Evolutionary conservation across 2,797 vertebrate species (phyloP).

Genomic region (Gastrophryne carolinensis): DNA sequence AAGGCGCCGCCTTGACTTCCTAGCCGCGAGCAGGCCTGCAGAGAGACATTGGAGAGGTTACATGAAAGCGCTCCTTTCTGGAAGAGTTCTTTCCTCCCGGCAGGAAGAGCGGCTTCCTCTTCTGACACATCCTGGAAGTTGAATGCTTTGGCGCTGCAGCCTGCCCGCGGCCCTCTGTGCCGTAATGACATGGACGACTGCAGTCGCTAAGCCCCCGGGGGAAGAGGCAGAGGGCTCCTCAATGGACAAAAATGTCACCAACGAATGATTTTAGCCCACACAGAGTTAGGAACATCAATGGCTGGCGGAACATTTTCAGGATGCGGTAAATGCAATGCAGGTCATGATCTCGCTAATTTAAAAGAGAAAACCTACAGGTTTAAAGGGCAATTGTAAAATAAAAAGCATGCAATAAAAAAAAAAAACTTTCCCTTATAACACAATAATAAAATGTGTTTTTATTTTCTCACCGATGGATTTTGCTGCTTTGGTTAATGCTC

Average conservation of each 20-base stretch:
- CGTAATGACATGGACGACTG: not conserved
- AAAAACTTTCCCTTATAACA: too few relatives aligned
- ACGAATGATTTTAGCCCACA: not conserved
- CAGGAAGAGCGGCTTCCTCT: not conserved
- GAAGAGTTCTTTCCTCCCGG: not conserved
- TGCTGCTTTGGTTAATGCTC: too few relatives aligned
- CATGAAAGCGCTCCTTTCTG: not conserved
- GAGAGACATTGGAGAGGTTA: not conserved
- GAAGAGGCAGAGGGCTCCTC: not conserved
- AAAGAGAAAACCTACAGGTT: too few relatives aligned
- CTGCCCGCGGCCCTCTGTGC: not conserved
- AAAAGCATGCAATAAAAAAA: too few relatives aligned
- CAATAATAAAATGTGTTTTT: too few relatives aligned
- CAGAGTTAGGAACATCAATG: not conserved
- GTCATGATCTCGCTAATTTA: too few relatives aligned
- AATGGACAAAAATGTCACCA: not conserved
- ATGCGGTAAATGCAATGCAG: too few relatives aligned
- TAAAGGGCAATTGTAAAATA: too few relatives aligned
- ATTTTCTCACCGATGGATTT: too few relatives aligned
- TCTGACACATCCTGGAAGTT: not conserved
- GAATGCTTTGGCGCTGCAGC: not conserved
- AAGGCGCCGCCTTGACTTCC: not conserved
- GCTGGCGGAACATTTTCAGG: not conserved
- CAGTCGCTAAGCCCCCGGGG: not conserved
- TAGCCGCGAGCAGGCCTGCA: not conserved